Evolutionary conservation across 2,113 vertebrate species (phyloP).

Genomic region (Ivindomyrus marchei): DNA sequence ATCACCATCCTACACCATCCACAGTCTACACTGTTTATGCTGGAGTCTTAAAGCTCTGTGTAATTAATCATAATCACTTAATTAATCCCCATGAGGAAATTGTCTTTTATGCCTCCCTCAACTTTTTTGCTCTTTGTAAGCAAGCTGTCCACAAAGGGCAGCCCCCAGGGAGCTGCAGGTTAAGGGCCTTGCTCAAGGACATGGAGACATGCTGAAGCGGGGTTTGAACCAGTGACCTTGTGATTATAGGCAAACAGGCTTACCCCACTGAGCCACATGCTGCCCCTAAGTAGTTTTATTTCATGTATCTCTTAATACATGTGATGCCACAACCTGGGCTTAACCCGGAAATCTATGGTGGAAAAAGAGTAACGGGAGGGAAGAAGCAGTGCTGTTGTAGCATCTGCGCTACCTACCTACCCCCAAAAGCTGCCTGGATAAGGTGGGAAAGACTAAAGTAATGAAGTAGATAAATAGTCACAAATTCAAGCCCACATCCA

Average conservation of each 20-base stretch:
- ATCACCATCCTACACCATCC: too few species aligned
- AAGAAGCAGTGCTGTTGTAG: neutral
- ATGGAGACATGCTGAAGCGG: too few species aligned
- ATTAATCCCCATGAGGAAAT: too few species aligned
- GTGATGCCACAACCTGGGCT: neutral
- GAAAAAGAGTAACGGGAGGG: neutral
- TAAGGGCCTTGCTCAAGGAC: too few species aligned
- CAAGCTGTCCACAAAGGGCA: too few species aligned
- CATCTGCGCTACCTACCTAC: neutral
- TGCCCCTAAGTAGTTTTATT: neutral
- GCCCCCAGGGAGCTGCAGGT: too few species aligned
- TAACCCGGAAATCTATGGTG: neutral
- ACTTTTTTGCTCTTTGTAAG: too few species aligned
- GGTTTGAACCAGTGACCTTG: too few species aligned
- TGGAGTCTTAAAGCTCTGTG: neutral
- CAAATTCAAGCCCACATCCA: neutral
- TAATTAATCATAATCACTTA: too few species aligned
- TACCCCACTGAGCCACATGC: too few species aligned
- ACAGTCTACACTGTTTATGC: neutral
- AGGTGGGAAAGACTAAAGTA: neutral
- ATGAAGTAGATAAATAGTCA: neutral
- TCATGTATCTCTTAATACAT: neutral
- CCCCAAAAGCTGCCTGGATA: neutral
- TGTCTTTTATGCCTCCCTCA: too few species aligned
- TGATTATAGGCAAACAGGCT: too few species aligned